Base-by-base conservation (phyloP, 2,113 vertebrate species). In the Pandion haliaetus region DNA sequence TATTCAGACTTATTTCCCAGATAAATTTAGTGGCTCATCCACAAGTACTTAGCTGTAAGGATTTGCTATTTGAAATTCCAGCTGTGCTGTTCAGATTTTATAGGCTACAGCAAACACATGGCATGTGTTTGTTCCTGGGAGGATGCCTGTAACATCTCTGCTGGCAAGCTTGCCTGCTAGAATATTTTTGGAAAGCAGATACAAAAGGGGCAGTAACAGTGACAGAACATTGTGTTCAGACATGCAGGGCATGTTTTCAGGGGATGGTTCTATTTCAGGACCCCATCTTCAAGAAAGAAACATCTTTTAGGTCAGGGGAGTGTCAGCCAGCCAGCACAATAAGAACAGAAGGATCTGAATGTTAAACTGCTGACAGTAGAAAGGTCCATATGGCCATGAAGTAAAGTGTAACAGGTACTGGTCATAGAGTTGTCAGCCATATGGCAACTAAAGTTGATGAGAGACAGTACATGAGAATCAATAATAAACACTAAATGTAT, bases 1-100 rank as follows among this genome's bases (percentile, higher is more conserved):
- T 95, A 95, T 91, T 97, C 92, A 95, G n/a, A 70, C 65, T 87
- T 87, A 76, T 91, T 96, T 95, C 31, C 69, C 76, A 94, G 91
- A 96, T 89, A 96, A 94, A 95, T 95, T 89, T 95, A 95, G 93
- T 69, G 81, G 57, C 88, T 95, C 81, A 92, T 95, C 72, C 65
- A 84, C 40, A 78, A 82, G 80, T 82, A 92, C 81, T 96, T 91
- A 86, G 86, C 72, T 94, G 57, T 74, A 65, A 95, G 84, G 65
- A 88, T 91, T 52, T 92, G 72, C 40, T 92, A 57, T 88, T 95
- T 91, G 88, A 89, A 95, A 94, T 88, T 95, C 93, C 94, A 97
- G 92, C 92, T 97, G 95, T 94, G 88, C 86, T 90, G 72, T 72
- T 95, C 82, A 86, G 77, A 90, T 92, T 76, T 82, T 44, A 94